Evolutionary conservation across 2,113 vertebrate genomes (phyloP).

Genomic region (Toxotes chatareus): DNA sequence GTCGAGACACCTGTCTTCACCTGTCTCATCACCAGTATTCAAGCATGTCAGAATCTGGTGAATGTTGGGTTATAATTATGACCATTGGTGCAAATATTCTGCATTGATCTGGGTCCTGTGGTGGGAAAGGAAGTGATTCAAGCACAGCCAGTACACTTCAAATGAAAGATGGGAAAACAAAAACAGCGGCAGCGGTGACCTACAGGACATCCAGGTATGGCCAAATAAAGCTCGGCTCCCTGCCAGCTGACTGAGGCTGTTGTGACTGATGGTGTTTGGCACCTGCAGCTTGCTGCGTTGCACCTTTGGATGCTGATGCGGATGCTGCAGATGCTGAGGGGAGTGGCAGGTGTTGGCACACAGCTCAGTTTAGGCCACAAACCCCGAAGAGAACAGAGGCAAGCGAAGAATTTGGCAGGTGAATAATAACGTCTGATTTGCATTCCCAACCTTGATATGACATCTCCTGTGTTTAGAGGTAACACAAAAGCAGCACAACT

Average conservation of each 20-base stretch:
- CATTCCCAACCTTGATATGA: conserved; percentile 48
- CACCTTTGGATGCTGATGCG: conserved; percentile 29
- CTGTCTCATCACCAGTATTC: no score
- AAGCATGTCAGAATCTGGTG: not conserved
- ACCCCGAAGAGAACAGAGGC: conserved; percentile 2
- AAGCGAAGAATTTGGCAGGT: conserved; percentile 36
- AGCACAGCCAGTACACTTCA: not conserved
- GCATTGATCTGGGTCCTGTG: not conserved
- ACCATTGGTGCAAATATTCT: not conserved
- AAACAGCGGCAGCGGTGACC: conserved; percentile 1
- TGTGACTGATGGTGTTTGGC: conserved; percentile 31
- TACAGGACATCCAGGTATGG: not conserved
- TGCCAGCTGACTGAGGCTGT: not conserved
- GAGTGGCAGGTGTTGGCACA: conserved; percentile 1
- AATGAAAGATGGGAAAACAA: not conserved
- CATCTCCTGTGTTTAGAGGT: conserved; percentile 8
- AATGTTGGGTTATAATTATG: not conserved
- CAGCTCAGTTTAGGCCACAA: not conserved
- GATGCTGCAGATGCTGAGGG: conserved; percentile 20
- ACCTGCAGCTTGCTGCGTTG: not conserved
- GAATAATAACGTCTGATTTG: conserved; percentile 58
- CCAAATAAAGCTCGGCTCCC: not conserved
- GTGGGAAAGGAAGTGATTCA: no score
- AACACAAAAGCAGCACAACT: conserved; percentile 1
- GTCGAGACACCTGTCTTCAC: not conserved